Conservation (phyloP, 2,797 vertebrate genomes). For the Meriones psammophilus region DNA sequence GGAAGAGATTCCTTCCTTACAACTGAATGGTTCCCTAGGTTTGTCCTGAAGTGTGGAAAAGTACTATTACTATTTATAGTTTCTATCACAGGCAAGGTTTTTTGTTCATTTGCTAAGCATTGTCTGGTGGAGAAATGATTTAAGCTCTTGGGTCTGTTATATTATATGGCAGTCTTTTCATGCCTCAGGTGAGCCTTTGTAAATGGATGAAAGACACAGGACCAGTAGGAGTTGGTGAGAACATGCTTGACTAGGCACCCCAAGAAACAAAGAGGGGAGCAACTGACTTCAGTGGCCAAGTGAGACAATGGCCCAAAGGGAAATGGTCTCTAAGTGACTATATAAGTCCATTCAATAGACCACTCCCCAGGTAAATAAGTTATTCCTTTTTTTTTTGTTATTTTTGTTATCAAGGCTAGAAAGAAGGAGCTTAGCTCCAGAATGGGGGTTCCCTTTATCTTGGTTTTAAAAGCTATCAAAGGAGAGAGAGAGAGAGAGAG, state of each 20-base stretch:
- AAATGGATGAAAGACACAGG: neutral
- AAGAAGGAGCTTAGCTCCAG: neutral
- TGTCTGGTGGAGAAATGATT: neutral
- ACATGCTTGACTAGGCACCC: neutral
- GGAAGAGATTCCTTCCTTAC: neutral
- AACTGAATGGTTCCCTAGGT: neutral
- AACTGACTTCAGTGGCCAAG: neutral
- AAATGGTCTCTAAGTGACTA: neutral
- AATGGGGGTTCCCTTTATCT: neutral
- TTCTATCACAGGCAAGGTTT: neutral
- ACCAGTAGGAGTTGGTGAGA: neutral
- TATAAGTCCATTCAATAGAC: neutral
- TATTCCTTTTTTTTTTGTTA: neutral
- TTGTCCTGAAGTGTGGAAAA: slow-evolving; percentile 12
- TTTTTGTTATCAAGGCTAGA: neutral
- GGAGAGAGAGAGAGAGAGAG: neutral
- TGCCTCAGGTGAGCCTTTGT: neutral
- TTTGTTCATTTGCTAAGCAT: neutral
- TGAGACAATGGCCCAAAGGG: neutral
- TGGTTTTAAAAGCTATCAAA: neutral
- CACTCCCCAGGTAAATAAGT: neutral
- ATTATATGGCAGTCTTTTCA: neutral
- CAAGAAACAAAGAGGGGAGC: neutral
- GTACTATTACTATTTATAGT: neutral
- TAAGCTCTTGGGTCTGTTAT: neutral